A percentile compares a stretch with the other conserved stretches of the same genome.
Conservation (phyloP, 2,888 invertebrate genomes). For the Bruchidius siliquastri region DNA sequence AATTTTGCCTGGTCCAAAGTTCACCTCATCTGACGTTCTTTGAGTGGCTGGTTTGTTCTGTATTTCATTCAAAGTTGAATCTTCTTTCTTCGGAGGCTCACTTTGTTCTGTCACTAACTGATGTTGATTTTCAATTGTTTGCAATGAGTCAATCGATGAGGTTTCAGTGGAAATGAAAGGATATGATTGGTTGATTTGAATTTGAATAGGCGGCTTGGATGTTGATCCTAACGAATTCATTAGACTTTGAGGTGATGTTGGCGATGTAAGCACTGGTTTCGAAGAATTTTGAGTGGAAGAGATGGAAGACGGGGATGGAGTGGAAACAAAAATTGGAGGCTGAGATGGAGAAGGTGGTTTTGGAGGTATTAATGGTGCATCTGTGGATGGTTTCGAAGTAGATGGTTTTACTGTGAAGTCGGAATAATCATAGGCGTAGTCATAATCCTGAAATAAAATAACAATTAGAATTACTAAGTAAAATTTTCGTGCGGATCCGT, state of each 20-base stretch:
- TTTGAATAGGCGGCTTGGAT: background rate
- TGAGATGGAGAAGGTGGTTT: constrained; percentile 8
- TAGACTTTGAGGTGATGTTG: background rate
- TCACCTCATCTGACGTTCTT: constrained; percentile 6
- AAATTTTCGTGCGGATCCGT: background rate
- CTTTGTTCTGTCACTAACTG: background rate
- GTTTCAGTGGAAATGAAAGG: background rate
- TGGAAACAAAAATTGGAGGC: constrained; percentile 11
- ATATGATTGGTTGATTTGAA: background rate
- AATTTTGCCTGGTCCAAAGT: constrained; percentile 30
- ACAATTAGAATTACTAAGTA: background rate
- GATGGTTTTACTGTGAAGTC: constrained; percentile 66
- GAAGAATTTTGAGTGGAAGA: constrained; percentile 2
- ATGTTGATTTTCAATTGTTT: background rate
- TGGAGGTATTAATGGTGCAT: constrained; percentile 2
- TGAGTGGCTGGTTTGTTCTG: background rate
- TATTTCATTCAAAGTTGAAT: background rate
- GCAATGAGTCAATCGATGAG: background rate
- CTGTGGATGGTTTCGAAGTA: constrained; percentile 21
- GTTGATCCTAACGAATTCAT: background rate
- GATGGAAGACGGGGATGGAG: constrained; percentile 4
- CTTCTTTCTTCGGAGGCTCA: background rate
- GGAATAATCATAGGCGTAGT: constrained; percentile 68
- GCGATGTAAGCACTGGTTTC: background rate
- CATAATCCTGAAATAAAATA: constrained; percentile 60